Conservation (phyloP, 1,140 invertebrate genomes). For the Bombus impatiens region DNA sequence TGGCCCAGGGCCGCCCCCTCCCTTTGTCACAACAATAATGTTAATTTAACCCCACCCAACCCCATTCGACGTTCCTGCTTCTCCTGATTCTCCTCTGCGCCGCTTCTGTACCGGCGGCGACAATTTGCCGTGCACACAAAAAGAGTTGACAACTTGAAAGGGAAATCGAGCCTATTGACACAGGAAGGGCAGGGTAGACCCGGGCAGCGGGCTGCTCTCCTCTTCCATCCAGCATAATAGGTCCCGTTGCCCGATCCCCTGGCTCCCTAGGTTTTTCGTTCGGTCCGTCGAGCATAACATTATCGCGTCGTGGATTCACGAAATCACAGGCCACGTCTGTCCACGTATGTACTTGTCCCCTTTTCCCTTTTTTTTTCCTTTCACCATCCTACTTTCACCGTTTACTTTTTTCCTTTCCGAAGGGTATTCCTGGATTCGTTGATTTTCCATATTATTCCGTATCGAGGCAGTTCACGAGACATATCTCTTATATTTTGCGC, state of each 20-base stretch:
- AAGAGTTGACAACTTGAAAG: slow-evolving; percentile 83
- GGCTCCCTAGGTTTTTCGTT: slow-evolving; percentile 61
- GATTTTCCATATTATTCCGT: not conserved
- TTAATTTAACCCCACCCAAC: slow-evolving; percentile 78
- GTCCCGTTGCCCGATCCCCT: slow-evolving; percentile 58
- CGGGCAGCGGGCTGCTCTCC: slow-evolving; percentile 44
- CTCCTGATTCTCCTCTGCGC: slow-evolving; percentile 41
- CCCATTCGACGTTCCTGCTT: slow-evolving; percentile 12
- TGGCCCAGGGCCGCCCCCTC: slow-evolving; percentile 55
- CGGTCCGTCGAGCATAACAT: slow-evolving; percentile 67
- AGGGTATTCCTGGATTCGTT: not conserved
- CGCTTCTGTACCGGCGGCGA: slow-evolving; percentile 70
- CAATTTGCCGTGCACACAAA: slow-evolving; percentile 82
- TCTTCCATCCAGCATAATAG: slow-evolving; percentile 60
- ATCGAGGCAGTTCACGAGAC: no score
- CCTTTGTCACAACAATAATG: slow-evolving; percentile 83
- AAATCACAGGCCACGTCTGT: slow-evolving; percentile 48
- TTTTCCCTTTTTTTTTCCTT: not conserved
- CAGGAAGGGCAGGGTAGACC: slow-evolving; percentile 66
- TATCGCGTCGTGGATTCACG: slow-evolving; percentile 64
- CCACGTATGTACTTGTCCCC: slow-evolving; percentile 2
- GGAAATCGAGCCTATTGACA: slow-evolving; percentile 83
- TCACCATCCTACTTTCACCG: not conserved
- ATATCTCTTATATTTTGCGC: no score
- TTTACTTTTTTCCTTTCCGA: not conserved